phyloP scores from a whole-genome alignment of 53 echinoderm and acorn worm species.

The Pentamera pediparva region DNA sequence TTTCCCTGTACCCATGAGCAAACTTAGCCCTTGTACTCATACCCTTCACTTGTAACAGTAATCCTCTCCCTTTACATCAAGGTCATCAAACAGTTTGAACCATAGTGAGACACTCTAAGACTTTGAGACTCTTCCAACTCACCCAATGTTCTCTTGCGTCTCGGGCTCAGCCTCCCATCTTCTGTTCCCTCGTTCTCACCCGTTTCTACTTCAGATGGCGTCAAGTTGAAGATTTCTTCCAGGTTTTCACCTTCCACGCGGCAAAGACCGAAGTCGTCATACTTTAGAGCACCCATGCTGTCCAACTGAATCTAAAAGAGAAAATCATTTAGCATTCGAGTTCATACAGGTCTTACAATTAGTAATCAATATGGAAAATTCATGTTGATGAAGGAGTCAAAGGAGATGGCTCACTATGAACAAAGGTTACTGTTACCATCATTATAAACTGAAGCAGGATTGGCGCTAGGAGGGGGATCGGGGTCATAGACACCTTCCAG shows the following conservation, averaged over 20 bases:
- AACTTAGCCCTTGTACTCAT: neutral
- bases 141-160: slow-evolving; percentile 58
- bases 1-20: neutral
- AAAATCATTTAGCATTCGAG: neutral
- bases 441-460: too few relatives aligned
- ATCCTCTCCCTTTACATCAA: too few relatives aligned
- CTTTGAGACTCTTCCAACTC: neutral
- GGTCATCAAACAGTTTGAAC: too few relatives aligned
- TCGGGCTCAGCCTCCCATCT: slow-evolving; percentile 21
- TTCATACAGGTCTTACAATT: neutral
- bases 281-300: slow-evolving; percentile 81
- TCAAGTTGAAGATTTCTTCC: slow-evolving; percentile 70
- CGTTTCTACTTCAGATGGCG: slow-evolving; percentile 43
- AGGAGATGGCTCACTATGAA: too few relatives aligned
- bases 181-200: slow-evolving; percentile 43
- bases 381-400: neutral
- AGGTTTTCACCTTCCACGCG: slow-evolving; percentile 89
- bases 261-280: slow-evolving; percentile 89
- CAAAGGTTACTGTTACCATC: too few relatives aligned
- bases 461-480: too few relatives aligned
- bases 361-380: neutral
- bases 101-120: neutral
- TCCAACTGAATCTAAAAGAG: slow-evolving; percentile 70
- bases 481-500: too few relatives aligned
- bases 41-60: too few relatives aligned